Conservation (phyloP, 2,888 invertebrate species). For the Spodoptera littoralis region DNA sequence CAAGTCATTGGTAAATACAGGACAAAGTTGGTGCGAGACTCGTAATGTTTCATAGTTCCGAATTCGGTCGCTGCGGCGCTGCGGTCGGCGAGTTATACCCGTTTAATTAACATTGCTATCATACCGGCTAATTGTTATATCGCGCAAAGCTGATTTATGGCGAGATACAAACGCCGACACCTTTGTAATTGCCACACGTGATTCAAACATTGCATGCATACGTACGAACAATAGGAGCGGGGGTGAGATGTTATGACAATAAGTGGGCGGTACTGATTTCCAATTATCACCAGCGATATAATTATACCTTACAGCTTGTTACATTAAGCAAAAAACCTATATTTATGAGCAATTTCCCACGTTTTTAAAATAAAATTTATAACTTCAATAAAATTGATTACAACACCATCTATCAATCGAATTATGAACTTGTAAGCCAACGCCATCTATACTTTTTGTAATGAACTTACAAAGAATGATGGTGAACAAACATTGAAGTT, state of each 20-base stretch:
- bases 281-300: slow-evolving; percentile 54
- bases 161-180: slow-evolving; percentile 85
- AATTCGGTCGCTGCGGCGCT: slow-evolving; percentile 68
- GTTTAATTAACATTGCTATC: slow-evolving; percentile 89
- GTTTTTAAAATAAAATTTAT: background rate
- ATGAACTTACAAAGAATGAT: slow-evolving; percentile 57
- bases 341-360: background rate
- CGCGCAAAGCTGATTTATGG: slow-evolving; percentile 87
- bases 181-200: slow-evolving; percentile 85
- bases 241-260: slow-evolving; percentile 60
- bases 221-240: slow-evolving; percentile 70
- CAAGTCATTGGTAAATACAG: slow-evolving; percentile 27
- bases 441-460: slow-evolving; percentile 70
- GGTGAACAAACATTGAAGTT: slow-evolving; percentile 13
- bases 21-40: slow-evolving; percentile 26
- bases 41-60: slow-evolving; percentile 58
- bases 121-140: slow-evolving; percentile 89
- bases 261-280: slow-evolving; percentile 61
- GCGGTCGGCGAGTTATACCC: slow-evolving; percentile 76
- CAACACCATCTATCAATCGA: slow-evolving; percentile 67
- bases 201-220: slow-evolving; percentile 80
- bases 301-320: slow-evolving; percentile 27
- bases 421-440: slow-evolving; percentile 55
- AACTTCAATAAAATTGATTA: slow-evolving; percentile 10
- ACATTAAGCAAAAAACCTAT: slow-evolving; percentile 14